Evolutionary conservation across 92 coral and sea anemone species (phyloP), one percentile per base, ranked within the genome.

Genomic region (Bergia puertoricense): DNA sequence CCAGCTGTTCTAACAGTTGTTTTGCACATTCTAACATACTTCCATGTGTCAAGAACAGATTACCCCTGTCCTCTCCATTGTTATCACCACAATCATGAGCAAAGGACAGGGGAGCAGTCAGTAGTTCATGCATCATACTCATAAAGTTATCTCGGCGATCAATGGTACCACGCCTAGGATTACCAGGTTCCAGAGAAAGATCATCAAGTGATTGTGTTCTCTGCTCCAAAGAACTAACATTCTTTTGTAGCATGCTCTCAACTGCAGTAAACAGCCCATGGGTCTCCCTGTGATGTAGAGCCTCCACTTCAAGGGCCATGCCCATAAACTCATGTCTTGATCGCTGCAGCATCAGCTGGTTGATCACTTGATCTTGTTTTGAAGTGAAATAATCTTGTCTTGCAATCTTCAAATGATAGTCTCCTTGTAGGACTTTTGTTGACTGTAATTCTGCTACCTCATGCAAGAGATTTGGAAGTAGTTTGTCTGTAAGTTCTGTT

Each of bases 311-410:
- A 30, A 96, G 92, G 16, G 93, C 91, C 99, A 96, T 96, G 57
- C 92, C 91, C 6, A 96, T 77, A 80, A 95, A 93, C 81, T 96
- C 99, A 69, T 93, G 94, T 22, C 99, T 93, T 51, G 99, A 95
- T 44, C 99, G 91, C 77, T 96, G 99, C 13, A 94, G 92, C 89
- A 96, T 86, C 74, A 96, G 91, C 88, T 96, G 98, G 80, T 88
- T 94, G 83, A 96, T 94, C 8, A 96, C 99, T 98, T 96, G 96
- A 68, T 96, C 99, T 89, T 96, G 99, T 82, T 96, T 96, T 50
- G 99, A 96, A 20, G 98, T 94, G 71, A 96, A 95, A 90, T 96
- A 96, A 76, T 96, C 96, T 82, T 96, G 99, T n/a, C 99, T 91
- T 38, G 98, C 98, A 66, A 96, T 96, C 93, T 96, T 96, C 78